phyloP scores from a whole-genome alignment of 37 sponge, comb jelly and placozoan genomes.

The Bolinopsis microptera region DNA sequence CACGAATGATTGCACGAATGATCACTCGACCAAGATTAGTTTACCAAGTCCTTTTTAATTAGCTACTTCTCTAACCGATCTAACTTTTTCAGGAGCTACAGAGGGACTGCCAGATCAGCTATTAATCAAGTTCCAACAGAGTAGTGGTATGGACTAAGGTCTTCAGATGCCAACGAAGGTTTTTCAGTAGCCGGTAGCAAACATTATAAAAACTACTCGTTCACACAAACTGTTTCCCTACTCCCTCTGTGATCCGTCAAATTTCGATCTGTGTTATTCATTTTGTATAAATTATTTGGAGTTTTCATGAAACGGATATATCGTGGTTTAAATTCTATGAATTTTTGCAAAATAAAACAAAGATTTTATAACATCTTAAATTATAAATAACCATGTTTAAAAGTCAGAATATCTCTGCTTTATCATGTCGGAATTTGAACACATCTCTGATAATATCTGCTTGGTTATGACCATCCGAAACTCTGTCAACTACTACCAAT shows the following conservation, averaged over 20 bases:
- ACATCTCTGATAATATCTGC: no score
- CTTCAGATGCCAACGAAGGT: background rate
- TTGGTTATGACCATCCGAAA: no score
- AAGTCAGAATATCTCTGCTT: no score
- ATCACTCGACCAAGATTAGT: no score
- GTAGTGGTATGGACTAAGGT: background rate
- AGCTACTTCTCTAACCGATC: background rate
- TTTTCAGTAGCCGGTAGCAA: background rate
- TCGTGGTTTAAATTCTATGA: no score
- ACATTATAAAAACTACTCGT: background rate
- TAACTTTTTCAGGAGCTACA: background rate
- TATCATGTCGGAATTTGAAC: no score
- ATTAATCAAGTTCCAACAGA: background rate
- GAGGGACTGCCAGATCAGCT: slow-evolving; percentile 11
- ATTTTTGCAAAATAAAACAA: no score
- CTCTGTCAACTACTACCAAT: no score
- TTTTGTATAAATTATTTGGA: slow-evolving; percentile 31
- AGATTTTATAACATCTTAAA: no score
- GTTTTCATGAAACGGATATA: background rate
- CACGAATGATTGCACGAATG: no score
- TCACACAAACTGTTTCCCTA: background rate
- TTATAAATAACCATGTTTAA: no score
- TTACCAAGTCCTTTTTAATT: background rate
- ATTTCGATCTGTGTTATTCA: background rate
- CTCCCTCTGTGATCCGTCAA: background rate